A percentile compares a stretch with the other conserved stretches of the same genome.
These are phyloP conservation scores for Acestrorhynchus altus DNA, from an alignment of 2,797 vertebrate species.

Conservation along the genomic window DNA sequence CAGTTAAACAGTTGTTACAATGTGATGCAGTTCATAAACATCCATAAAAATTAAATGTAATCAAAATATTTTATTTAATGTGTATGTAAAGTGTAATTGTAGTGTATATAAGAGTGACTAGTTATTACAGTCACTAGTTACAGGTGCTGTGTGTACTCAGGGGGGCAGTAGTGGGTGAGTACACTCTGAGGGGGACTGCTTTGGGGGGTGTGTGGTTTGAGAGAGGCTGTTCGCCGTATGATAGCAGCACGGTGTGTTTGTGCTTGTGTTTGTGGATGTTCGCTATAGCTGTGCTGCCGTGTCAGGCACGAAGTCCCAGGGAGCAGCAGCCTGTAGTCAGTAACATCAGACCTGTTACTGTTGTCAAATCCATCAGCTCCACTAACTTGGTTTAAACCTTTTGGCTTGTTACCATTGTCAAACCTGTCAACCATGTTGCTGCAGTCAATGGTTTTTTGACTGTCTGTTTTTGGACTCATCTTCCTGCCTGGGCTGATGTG, in stretches of 20 bases:
- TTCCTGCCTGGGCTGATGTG: background rate
- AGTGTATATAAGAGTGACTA: too few relatives aligned
- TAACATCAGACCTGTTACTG: background rate
- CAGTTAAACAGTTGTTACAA: too few relatives aligned
- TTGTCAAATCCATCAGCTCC: background rate
- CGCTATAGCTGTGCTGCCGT: background rate
- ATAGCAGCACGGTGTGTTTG: background rate
- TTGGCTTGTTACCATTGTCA: background rate
- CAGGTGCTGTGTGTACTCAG: too few relatives aligned
- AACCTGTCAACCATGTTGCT: background rate
- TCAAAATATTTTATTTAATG: too few relatives aligned
- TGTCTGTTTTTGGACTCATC: background rate
- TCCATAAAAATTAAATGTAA: too few relatives aligned
- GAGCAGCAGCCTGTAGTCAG: background rate
- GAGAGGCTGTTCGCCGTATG: background rate
- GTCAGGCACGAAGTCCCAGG: background rate
- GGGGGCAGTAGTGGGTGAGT: background rate
- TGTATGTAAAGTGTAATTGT: too few relatives aligned
- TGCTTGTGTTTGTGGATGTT: background rate
- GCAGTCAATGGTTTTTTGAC: background rate
- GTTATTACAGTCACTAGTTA: background rate
- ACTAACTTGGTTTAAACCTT: too few relatives aligned
- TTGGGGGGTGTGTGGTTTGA: conserved; percentile 7
- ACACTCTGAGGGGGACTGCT: background rate
- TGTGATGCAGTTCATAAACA: too few relatives aligned